These are phyloP conservation scores for Tetanocera ferruginea DNA, from an alignment of 2,888 invertebrate genomes.

Conservation along the genomic window DNA sequence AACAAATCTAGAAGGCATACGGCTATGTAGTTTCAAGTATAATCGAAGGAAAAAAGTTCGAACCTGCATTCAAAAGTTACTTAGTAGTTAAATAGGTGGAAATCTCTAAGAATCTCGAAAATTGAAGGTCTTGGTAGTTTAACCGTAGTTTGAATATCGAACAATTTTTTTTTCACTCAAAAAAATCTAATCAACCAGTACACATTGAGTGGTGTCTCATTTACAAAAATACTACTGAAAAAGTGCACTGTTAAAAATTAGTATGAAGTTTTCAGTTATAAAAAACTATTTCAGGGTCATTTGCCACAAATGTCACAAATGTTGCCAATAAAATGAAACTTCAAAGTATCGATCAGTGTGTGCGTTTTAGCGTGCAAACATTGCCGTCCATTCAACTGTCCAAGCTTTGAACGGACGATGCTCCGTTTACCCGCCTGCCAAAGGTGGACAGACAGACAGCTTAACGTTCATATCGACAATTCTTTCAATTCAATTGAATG, in stretches of 20 bases:
- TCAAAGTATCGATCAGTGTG: conserved; percentile 7
- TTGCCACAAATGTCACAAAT: conserved; percentile 31
- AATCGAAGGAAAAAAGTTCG: no score
- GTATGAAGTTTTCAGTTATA: background rate
- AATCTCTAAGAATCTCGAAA: no score
- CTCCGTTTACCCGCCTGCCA: background rate
- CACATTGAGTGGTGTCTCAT: no score
- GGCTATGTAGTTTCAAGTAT: no score
- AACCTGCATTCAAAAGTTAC: no score
- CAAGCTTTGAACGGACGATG: no score
- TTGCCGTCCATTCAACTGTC: conserved; percentile 1
- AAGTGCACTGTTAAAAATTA: background rate
- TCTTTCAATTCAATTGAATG: conserved; percentile 34
- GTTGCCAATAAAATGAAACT: conserved; percentile 5
- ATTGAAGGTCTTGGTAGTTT: no score
- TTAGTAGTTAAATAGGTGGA: no score
- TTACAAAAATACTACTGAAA: background rate
- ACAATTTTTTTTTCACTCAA: no score
- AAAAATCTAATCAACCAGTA: no score
- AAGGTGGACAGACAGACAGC: background rate
- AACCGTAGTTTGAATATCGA: no score
- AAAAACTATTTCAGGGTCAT: conserved; percentile 16
- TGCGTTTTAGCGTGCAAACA: background rate
- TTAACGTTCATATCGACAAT: conserved; percentile 2
- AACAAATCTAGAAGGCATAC: no score